Conservation (phyloP, 2,113 vertebrate genomes). For the Phalacrocorax pelagicus region DNA sequence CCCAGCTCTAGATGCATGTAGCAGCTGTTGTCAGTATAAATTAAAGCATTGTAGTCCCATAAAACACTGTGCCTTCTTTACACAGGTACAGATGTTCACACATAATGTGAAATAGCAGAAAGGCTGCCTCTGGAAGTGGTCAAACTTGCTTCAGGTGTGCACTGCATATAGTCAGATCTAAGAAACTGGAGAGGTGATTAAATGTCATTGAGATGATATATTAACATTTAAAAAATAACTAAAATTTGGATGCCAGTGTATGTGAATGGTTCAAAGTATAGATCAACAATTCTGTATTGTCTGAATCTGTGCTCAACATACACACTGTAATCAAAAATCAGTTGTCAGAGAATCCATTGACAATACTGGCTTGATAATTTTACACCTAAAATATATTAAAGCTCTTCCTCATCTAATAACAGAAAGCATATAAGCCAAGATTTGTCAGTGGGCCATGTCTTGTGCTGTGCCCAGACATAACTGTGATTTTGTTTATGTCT, state of each 20-base stretch:
- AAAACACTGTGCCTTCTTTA: not conserved
- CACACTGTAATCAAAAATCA: not conserved
- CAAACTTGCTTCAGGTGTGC: not conserved
- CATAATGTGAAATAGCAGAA: not conserved
- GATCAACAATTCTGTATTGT: not conserved
- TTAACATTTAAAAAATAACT: not conserved
- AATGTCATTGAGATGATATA: not conserved
- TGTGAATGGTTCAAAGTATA: not conserved
- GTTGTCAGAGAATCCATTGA: not conserved
- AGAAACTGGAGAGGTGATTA: not conserved
- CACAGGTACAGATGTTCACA: not conserved
- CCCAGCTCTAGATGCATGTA: not conserved
- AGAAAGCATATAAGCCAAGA: not conserved
- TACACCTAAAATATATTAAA: not conserved
- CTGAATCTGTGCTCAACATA: not conserved
- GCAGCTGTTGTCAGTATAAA: not conserved
- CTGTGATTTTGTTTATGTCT: not conserved
- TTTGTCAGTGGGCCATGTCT: not conserved
- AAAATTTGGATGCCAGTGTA: not conserved
- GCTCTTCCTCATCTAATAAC: not conserved
- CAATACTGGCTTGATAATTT: not conserved
- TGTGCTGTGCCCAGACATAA: not conserved
- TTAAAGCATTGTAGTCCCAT: not conserved
- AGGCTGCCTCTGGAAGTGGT: not conserved
- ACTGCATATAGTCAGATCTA: not conserved